These are phyloP conservation scores for Pandion haliaetus DNA, from an alignment of 2,113 vertebrate species.

Conservation along the genomic window DNA sequence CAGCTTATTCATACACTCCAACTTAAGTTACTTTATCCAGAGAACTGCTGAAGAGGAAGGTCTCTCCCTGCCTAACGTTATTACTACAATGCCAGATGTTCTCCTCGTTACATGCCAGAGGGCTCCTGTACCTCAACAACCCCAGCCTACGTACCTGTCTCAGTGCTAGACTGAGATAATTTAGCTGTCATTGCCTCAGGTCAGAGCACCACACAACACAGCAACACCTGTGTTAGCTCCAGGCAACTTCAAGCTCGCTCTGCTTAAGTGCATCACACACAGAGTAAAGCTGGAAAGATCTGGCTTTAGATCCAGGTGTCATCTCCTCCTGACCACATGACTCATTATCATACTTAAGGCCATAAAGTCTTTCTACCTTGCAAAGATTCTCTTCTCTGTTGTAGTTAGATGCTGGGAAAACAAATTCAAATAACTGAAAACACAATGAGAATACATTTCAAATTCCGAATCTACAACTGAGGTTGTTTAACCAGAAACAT, in stretches of 20 bases:
- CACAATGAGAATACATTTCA: constrained; percentile 67
- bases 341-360: constrained; percentile 57
- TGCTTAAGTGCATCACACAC: not conserved
- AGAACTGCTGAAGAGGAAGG: not conserved
- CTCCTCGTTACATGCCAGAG: not conserved
- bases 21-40: not conserved
- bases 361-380: constrained; percentile 54
- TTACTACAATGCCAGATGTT: not conserved
- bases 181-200: not conserved
- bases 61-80: not conserved
- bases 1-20: constrained; percentile 62
- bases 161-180: not conserved
- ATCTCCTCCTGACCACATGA: not conserved
- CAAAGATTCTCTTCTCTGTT: constrained; percentile 43
- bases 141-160: not conserved
- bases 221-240: not conserved
- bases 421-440: constrained; percentile 65
- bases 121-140: not conserved
- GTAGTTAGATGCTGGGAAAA: constrained; percentile 57
- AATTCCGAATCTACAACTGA: constrained; percentile 59
- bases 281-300: constrained; percentile 13
- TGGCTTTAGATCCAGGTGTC: constrained; percentile 41
- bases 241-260: not conserved
- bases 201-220: not conserved
- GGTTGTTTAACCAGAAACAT: constrained; percentile 67